Percentiles rank a stretch among this genome's conserved stretches.
phyloP scores from a whole-genome alignment of 2,888 invertebrate genomes.

The Cataglyphis cursor region DNA sequence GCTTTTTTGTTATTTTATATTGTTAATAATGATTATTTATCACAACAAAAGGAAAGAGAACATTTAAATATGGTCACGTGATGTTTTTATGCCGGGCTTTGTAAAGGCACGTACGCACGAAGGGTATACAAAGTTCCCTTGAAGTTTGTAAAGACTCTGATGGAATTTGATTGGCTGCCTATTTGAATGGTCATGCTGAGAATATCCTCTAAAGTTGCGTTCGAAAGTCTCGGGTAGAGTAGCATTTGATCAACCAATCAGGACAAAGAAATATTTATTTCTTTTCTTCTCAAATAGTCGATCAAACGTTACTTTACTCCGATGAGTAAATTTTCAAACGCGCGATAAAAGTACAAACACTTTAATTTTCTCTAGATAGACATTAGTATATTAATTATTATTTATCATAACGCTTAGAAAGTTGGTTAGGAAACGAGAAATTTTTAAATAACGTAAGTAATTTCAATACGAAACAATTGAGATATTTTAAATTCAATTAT shows the following conservation, averaged over 20 bases:
- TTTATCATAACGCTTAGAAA: neutral
- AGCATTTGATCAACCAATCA: neutral
- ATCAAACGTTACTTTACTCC: no score
- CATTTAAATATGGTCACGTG: neutral
- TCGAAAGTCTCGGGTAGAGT: no score
- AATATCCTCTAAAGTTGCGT: no score
- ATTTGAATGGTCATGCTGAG: no score
- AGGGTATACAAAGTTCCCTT: no score
- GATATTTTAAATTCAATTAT: neutral
- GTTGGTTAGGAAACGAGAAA: neutral
- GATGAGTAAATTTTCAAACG: neutral
- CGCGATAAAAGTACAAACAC: neutral
- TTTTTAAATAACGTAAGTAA: constrained; percentile 12
- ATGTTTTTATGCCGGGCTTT: neutral
- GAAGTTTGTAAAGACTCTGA: no score
- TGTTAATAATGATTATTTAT: neutral
- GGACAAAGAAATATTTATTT: neutral
- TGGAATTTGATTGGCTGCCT: no score
- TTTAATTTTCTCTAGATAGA: neutral
- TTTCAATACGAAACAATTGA: neutral
- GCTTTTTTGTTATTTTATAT: neutral
- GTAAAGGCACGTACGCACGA: neutral
- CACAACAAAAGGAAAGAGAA: neutral
- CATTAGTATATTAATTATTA: neutral
- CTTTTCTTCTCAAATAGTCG: neutral